Evolutionary conservation across 2,888 invertebrate species (phyloP), one percentile per base, ranked within the genome.

Genomic region (Stenodera caucasica): DNA sequence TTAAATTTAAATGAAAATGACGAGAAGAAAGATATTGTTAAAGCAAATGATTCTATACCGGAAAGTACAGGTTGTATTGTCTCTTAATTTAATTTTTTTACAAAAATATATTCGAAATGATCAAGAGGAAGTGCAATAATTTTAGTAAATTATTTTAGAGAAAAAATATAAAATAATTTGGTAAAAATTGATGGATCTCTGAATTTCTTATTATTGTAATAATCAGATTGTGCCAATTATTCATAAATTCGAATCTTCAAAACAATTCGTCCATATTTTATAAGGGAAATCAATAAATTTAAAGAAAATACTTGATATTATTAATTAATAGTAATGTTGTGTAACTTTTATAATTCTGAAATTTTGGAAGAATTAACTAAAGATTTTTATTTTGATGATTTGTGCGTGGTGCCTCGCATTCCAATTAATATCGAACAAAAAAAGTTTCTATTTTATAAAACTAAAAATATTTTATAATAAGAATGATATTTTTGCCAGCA

Each of bases 41-140:
- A 58, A 56, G 37, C 57, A 9, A 55, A 51, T 26, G 67, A 71
- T 55, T 60, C 69, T 15, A 65, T 74, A 64, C 74, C 75, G 21
- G 76, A 77, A 52, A 75, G 73, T 64, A 75, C 74, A 49, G 75
- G 75, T 58, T 79, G 79, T 69, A 69, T 72, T 53, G 58, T 79
- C 65, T 76, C 77, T 32, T 78, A 78, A 72, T 33, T 55, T 49
- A 32, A 32, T 49, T 53, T 23, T 35, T 26, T 11, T 23, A 21
- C 15, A 35, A 9, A 30, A 2, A 37, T n/a, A n/a, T n/a, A n/a
- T n/a, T n/a, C n/a, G n/a, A 53, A 32, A 21, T 30, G 6, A 30
- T 21, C 8, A 54, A 23, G 23, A 37, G 9, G 45, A 33, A 21
- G 58, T 59, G 56, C 53, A 59, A 59, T 45, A 37, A 15, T 3